A percentile compares a stretch with the other conserved stretches of the same genome.
phyloP scores from a whole-genome alignment of 2,113 vertebrate species.

The Hemicordylus capensis region DNA sequence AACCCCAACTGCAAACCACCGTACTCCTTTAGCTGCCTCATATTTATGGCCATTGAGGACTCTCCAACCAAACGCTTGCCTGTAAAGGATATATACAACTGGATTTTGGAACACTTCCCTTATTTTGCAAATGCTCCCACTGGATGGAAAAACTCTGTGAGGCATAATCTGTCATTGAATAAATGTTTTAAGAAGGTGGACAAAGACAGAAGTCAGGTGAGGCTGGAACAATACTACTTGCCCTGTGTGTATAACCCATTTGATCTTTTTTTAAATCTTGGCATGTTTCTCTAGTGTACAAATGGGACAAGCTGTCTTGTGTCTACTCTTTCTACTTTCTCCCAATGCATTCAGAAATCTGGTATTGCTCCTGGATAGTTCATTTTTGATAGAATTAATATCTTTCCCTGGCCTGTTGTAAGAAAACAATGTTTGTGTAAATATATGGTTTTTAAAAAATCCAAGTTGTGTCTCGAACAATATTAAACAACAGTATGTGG shows the following conservation, averaged over 20 bases:
- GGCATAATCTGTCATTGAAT: constrained; percentile 97
- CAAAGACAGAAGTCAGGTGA: constrained; percentile 98
- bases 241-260: not conserved
- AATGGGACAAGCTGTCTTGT: not conserved
- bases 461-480: constrained; percentile 59
- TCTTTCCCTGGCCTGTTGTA: constrained; percentile 59
- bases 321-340: not conserved
- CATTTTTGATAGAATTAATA: constrained; percentile 49
- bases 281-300: constrained; percentile 16
- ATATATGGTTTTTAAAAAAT: not conserved
- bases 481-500: constrained; percentile 52
- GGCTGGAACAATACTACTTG: constrained; percentile 31
- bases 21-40: constrained; percentile 99
- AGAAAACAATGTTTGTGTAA: constrained; percentile 34
- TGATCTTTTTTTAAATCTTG: not conserved
- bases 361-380: constrained; percentile 43
- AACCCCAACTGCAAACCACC: constrained; percentile 96
- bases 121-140: constrained; percentile 97
- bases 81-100: constrained; percentile 98
- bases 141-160: constrained; percentile 99
- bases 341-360: constrained; percentile 1
- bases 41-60: constrained; percentile 99
- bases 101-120: constrained; percentile 98
- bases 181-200: constrained; percentile 99
- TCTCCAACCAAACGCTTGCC: constrained; percentile 95